Conservation (phyloP, 2,888 invertebrate genomes). For the Tetrapedia diversipes region DNA sequence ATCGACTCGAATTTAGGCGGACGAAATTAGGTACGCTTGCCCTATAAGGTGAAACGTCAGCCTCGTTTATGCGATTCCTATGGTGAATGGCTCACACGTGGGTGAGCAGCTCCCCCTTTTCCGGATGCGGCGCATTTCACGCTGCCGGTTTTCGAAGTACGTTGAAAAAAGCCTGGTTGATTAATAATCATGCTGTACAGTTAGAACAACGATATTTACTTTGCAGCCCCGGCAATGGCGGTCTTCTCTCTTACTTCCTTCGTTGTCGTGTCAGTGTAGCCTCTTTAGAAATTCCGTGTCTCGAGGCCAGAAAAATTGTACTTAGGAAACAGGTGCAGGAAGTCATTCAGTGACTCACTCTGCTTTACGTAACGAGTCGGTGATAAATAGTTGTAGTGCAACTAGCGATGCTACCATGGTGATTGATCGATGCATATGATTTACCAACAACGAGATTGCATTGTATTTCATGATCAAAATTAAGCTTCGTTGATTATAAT, state of each 20-base stretch:
- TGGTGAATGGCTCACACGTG: conserved; percentile 20
- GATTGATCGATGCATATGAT: too few species aligned
- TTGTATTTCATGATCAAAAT: too few species aligned
- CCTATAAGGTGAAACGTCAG: not conserved
- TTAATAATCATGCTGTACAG: conserved; percentile 70
- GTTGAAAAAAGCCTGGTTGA: conserved; percentile 67
- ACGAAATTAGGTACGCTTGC: too few species aligned
- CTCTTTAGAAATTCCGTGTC: conserved; percentile 38
- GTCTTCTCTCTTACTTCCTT: conserved; percentile 15
- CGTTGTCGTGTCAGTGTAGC: conserved; percentile 2
- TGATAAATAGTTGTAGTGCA: conserved; percentile 13
- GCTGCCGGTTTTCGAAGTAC: conserved; percentile 68
- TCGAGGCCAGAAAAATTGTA: conserved; percentile 35
- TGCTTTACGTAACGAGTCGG: conserved; percentile 26
- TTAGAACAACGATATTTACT: conserved; percentile 43
- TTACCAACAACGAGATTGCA: too few species aligned
- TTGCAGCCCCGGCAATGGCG: conserved; percentile 8
- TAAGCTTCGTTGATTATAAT: too few species aligned
- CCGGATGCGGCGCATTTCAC: conserved; percentile 72
- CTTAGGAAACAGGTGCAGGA: conserved; percentile 45
- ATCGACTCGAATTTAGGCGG: too few species aligned
- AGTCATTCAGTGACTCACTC: conserved; percentile 40
- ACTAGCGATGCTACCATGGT: too few species aligned
- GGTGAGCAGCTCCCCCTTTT: conserved; percentile 51
- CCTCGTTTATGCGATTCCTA: conserved; percentile 7